Evolutionary conservation across 2,888 invertebrate species (phyloP), one percentile per base, ranked within the genome.

Genomic region (Cabera pusaria): DNA sequence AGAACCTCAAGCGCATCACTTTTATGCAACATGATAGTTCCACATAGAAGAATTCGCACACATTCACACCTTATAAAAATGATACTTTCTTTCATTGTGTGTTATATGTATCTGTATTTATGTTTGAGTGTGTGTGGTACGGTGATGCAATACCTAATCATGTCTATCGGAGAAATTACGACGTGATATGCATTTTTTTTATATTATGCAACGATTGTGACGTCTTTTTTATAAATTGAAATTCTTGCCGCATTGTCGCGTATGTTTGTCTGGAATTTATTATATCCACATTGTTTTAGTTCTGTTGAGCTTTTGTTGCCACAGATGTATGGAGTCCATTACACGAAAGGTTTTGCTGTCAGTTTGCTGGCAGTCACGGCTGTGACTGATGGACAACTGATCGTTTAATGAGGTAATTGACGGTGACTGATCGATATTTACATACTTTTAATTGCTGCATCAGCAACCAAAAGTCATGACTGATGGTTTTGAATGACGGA

Each of bases 141-240:
- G 61, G 55, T 84, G 82, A 84, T 72, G 85, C 70, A 86, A 85
- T 72, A 60, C 56, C 72, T 80, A 81, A 82, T 77, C 75, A 68
- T 63, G 76, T 70, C 71, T 75, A 81, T 82, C 71, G 76, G 63
- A 76, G 81, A 76, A 78, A 77, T 77, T 73, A 65, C 64, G 67
- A 73, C 63, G 80, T 56, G 69, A 39, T 38, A 52, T 45, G 81
- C 72, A 83, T 84, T 82, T 79, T 31, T 83, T 74, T 59, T 62
- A 47, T 26, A 21, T 53, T 48, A 44, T 40, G 48, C 43, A 52
- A 52, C 14, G 14, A n/a, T 27, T 22, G 48, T 49, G 49, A 40
- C 37, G 9, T 27, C n/a, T n/a, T 32, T 31, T 48, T 49, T 52
- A 23, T 37, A 31, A 51, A 46, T n/a, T 37, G 11, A 24, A 7